Evolutionary conservation across 2,113 vertebrate species (phyloP).

Genomic region (Camelus dromedarius): DNA sequence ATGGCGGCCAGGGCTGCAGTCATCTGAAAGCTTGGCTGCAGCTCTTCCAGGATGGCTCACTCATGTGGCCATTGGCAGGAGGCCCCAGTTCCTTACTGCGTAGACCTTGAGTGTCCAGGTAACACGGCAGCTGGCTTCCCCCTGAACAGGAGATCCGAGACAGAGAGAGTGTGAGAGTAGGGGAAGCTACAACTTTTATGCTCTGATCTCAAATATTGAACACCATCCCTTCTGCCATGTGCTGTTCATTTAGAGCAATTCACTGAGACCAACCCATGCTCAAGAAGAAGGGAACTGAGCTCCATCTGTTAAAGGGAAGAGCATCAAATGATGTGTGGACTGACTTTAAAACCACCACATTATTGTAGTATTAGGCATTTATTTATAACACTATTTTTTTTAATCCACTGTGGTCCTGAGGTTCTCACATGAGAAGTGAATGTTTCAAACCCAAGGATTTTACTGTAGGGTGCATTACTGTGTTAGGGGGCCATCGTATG

Average conservation of each 20-base stretch:
- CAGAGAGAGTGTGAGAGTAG: neutral
- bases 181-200: neutral
- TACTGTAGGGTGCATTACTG: neutral
- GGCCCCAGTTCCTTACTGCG: neutral
- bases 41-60: neutral
- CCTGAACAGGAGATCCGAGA: neutral
- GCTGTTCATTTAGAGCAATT: neutral
- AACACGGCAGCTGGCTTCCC: neutral
- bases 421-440: constrained; percentile 17
- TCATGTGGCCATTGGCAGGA: neutral
- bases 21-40: neutral
- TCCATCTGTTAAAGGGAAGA: neutral
- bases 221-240: neutral
- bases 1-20: neutral
- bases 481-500: neutral
- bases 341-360: constrained; percentile 31
- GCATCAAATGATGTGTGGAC: neutral
- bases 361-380: neutral
- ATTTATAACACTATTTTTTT: constrained; percentile 41
- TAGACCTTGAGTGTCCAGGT: neutral
- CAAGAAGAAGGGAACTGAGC: neutral
- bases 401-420: neutral
- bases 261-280: neutral
- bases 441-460: constrained; percentile 48
- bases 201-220: neutral